phyloP scores from a whole-genome alignment of 1,140 invertebrate species.

The Dermatophagoides farinae region DNA sequence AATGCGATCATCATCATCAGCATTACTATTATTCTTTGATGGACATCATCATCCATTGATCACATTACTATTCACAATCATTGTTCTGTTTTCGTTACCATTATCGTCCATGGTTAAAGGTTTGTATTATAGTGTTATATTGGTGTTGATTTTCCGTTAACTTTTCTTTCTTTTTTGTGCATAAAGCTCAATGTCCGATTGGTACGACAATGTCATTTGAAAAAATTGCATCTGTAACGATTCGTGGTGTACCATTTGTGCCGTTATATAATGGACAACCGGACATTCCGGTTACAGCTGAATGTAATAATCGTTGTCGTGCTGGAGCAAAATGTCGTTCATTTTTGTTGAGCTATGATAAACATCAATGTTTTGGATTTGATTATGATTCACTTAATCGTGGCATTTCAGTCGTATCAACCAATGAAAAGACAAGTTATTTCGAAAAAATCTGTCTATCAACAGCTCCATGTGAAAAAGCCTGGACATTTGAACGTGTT shows the following conservation, averaged over 20 bases:
- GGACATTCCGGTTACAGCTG: slow-evolving; percentile 17
- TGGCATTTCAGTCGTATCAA: slow-evolving; percentile 1
- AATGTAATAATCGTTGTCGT: slow-evolving; percentile 19
- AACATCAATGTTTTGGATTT: slow-evolving; percentile 15
- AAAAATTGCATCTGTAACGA: slow-evolving; percentile 18
- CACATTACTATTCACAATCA: no score
- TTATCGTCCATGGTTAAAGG: no score
- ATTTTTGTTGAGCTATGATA: slow-evolving; percentile 19
- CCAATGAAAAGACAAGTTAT: slow-evolving; percentile 19
- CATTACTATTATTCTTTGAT: no score
- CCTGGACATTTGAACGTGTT: slow-evolving; percentile 28
- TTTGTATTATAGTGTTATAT: background rate
- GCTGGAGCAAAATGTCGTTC: slow-evolving; percentile 17
- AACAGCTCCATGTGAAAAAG: slow-evolving; percentile 17
- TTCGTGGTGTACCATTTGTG: slow-evolving; percentile 10
- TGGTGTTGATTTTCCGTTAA: background rate
- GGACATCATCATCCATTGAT: no score
- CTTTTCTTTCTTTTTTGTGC: background rate
- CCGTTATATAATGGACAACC: slow-evolving; percentile 16
- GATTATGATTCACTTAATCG: slow-evolving; percentile 10
- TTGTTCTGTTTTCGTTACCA: no score
- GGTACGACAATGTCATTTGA: slow-evolving; percentile 19
- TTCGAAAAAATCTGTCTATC: slow-evolving; percentile 21
- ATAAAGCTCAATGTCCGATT: slow-evolving; percentile 17
- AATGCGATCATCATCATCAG: no score